phyloP scores from a whole-genome alignment of 2,888 invertebrate species.

The Tromatobia lineatoria region DNA sequence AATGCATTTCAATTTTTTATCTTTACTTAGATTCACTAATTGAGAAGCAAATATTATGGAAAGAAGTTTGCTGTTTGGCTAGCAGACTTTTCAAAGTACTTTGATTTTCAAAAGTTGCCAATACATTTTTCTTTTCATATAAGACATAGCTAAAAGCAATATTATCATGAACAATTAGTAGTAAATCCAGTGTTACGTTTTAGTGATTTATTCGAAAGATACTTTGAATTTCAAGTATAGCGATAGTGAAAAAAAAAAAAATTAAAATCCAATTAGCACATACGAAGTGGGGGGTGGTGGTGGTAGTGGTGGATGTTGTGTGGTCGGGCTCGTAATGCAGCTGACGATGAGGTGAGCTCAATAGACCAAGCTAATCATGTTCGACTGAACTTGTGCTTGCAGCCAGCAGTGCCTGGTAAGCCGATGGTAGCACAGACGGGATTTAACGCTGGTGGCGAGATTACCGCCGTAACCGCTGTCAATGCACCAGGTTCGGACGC shows the following conservation, averaged over 20 bases:
- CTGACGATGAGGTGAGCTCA: slow-evolving; percentile 32
- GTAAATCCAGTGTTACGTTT: not conserved
- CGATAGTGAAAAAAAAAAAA: not conserved
- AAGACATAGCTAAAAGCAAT: not conserved
- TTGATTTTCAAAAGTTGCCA: not conserved
- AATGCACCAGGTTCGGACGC: slow-evolving; percentile 57
- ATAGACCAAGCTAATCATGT: slow-evolving; percentile 41
- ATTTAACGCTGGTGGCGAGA: slow-evolving; percentile 55
- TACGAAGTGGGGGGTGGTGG: not conserved
- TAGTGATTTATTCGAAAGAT: not conserved
- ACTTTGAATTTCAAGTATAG: not conserved
- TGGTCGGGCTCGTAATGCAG: not conserved
- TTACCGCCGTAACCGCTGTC: slow-evolving; percentile 70
- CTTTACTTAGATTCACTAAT: too few species aligned
- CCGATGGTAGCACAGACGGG: slow-evolving; percentile 63
- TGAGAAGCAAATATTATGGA: too few species aligned
- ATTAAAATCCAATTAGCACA: slow-evolving; percentile 34
- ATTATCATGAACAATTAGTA: not conserved
- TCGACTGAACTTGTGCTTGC: slow-evolving; percentile 54
- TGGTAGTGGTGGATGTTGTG: slow-evolving; percentile 8
- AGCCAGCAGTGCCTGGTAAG: slow-evolving; percentile 68
- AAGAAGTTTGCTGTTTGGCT: too few species aligned
- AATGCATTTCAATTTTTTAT: too few species aligned
- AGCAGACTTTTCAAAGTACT: too few species aligned
- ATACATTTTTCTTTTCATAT: not conserved